Conservation (phyloP, 2,888 invertebrate genomes). For the Tinea semifulvella region DNA sequence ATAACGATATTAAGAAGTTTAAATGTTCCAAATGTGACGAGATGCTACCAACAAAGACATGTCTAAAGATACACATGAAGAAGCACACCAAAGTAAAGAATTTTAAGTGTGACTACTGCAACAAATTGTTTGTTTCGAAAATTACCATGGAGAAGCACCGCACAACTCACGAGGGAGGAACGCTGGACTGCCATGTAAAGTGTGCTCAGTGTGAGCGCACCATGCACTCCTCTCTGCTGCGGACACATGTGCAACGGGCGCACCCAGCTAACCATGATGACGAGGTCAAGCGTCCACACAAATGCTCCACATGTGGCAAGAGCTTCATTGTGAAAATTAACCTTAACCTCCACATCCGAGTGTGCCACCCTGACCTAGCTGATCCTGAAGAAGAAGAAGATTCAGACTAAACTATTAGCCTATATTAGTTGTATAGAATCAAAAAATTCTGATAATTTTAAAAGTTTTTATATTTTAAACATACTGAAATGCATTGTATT, state of each 20-base stretch:
- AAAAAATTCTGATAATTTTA: neutral
- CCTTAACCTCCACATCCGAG: conserved; percentile 53
- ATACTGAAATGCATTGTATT: no score
- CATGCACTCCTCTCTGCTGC: conserved; percentile 47
- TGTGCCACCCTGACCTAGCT: conserved; percentile 54
- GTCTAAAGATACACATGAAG: conserved; percentile 58
- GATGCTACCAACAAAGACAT: conserved; percentile 58
- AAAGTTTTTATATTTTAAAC: neutral
- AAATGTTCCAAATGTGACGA: conserved; percentile 59
- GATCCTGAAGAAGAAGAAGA: conserved; percentile 54
- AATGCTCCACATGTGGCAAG: conserved; percentile 55
- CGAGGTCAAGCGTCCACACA: conserved; percentile 54
- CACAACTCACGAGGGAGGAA: conserved; percentile 53
- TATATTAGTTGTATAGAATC: conserved; percentile 3
- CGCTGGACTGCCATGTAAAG: conserved; percentile 55
- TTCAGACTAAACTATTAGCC: conserved; percentile 32
- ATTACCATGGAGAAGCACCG: conserved; percentile 60
- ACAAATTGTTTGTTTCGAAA: conserved; percentile 55
- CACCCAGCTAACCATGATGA: conserved; percentile 46
- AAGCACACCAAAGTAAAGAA: conserved; percentile 61
- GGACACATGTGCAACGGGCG: conserved; percentile 48
- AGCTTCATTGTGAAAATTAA: conserved; percentile 59
- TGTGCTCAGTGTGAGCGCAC: conserved; percentile 55
- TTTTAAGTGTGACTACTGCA: conserved; percentile 56
- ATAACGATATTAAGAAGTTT: conserved; percentile 57